Conservation (phyloP, 2,888 invertebrate species). For the Loripinus fragilis region DNA sequence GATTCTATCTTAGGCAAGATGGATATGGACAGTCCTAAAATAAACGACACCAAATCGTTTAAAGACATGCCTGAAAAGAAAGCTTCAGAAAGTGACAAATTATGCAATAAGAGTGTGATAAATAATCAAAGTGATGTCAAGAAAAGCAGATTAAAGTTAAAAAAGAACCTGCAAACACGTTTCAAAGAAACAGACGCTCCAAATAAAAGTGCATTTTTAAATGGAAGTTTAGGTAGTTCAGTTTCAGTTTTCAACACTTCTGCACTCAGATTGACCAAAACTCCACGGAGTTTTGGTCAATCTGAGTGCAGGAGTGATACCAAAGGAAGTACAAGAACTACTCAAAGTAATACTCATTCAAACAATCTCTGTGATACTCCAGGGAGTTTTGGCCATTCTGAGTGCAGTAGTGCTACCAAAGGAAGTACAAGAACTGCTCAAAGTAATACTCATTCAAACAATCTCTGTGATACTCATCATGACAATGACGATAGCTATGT, state of each 20-base stretch:
- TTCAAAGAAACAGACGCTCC: background rate
- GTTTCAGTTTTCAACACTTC: no score
- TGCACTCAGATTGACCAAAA: no score
- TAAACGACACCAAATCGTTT: background rate
- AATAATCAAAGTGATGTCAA: background rate
- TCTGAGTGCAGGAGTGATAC: no score
- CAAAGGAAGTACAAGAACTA: no score
- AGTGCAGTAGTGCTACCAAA: no score
- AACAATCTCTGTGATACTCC: background rate
- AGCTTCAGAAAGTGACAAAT: background rate
- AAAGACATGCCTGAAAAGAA: background rate
- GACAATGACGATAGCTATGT: background rate
- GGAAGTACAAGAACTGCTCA: no score
- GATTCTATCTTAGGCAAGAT: background rate
- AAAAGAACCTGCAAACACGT: background rate
- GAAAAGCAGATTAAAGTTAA: conserved; percentile 7
- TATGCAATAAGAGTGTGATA: background rate
- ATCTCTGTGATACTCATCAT: background rate
- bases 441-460: no score
- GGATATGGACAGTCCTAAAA: background rate
- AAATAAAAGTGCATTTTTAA: background rate
- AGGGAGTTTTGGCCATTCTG: no score
- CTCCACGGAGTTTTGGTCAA: no score
- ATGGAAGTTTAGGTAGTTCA: background rate
- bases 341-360: no score